Evolutionary conservation across 2,797 vertebrate genomes (phyloP), one percentile per base, ranked within the genome.

Genomic region (Hozukius guyotensis): DNA sequence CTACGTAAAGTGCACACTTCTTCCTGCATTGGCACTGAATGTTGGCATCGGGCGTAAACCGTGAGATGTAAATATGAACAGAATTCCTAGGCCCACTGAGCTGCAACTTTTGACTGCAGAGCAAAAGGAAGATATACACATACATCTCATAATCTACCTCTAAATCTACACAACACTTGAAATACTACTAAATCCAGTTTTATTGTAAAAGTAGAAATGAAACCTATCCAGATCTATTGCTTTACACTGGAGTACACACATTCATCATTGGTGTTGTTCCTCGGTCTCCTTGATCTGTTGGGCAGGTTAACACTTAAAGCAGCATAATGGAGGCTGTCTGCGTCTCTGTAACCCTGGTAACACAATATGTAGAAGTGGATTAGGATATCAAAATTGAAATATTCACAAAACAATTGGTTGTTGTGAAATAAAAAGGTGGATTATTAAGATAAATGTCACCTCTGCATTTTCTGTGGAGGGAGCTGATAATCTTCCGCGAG

Each of bases 201-300:
- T 16, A 7, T 11, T 60, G 0, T 10, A 32, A 60, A 25, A 25
- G 8, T 22, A 34, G 1, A 34, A 22, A 46, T 46, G 25, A 1
- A n/a, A 42, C 18, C 18, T 20, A 34, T 31, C 4, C 8, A 27
- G 2, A 10, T 83, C 61, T 85, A 74, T 6, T 67, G 32, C 38
- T 56, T 78, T 12, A 72, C 20, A 5, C 75, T 38, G 14, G 55
- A 46, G 46, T 85, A 81, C 25, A 81, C 60, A 24, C 74, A 78
- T 16, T 68, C 27, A 68, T 2, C 7, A 6, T 32, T 32, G 46
- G 8, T 14, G 46, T 4, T 68, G 20, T 2, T 22, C 20, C n/a
- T 42, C 9, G 25, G 24, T 42, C 8, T 62, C 46, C 70, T 59
- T 65, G 42, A 18, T 56, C 20, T 70, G 11, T 16, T 66, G 4